phyloP scores from a whole-genome alignment of 2,113 vertebrate genomes.

The Aplodontia rufa region DNA sequence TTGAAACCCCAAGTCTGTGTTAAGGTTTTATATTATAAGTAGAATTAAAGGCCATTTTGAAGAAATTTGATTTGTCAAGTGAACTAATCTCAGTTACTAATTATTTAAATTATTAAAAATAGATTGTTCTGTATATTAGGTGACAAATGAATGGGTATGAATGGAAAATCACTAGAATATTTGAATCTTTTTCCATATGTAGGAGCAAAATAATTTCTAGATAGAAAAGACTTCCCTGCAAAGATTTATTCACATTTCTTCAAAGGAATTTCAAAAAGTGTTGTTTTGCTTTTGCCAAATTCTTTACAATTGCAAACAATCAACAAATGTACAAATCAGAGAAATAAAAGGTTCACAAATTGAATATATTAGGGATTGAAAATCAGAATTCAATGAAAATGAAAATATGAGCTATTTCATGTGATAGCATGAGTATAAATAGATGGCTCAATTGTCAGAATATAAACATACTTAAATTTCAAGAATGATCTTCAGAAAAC shows the following conservation, averaged over 20 bases:
- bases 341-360: constrained; percentile 61
- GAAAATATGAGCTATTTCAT: constrained; percentile 54
- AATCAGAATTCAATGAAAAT: constrained; percentile 65
- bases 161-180: neutral
- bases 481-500: neutral
- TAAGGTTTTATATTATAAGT: neutral
- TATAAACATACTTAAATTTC: neutral
- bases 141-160: neutral
- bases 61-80: neutral
- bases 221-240: constrained; percentile 32
- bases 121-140: neutral
- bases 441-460: neutral
- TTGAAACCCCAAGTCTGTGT: neutral
- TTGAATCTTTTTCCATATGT: neutral
- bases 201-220: constrained; percentile 41
- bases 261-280: constrained; percentile 41
- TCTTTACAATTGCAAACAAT: constrained; percentile 51
- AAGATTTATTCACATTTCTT: constrained; percentile 66
- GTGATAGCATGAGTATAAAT: neutral
- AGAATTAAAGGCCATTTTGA: neutral
- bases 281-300: constrained; percentile 52
- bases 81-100: neutral
- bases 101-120: neutral
- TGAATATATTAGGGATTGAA: constrained; percentile 34
- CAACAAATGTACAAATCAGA: constrained; percentile 59